These are phyloP conservation scores for Polydrusus pterygomalis DNA, from an alignment of 2,888 invertebrate species.

Conservation along the genomic window DNA sequence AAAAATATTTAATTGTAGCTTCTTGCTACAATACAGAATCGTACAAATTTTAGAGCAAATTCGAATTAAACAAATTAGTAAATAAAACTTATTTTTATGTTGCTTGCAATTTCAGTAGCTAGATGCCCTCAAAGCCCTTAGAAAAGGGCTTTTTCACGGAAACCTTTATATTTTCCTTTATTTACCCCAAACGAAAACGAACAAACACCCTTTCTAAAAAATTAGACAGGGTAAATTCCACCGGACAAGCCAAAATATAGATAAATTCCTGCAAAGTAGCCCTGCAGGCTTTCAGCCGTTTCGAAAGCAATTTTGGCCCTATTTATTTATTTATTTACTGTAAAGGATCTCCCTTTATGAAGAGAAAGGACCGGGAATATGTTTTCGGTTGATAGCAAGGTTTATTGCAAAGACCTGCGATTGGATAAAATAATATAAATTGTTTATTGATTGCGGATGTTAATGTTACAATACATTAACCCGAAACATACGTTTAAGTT, in stretches of 20 bases:
- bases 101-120: too few species aligned
- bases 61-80: too few species aligned
- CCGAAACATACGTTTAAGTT: too few species aligned
- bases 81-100: too few species aligned
- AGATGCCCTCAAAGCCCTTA: too few species aligned
- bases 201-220: slow-evolving; percentile 36
- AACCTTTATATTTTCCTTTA: slow-evolving; percentile 17
- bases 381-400: slow-evolving; percentile 28
- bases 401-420: slow-evolving; percentile 31
- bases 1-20: too few species aligned
- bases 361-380: slow-evolving; percentile 43
- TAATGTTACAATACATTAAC: background rate
- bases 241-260: slow-evolving; percentile 42
- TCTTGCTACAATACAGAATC: too few species aligned
- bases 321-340: slow-evolving; percentile 50
- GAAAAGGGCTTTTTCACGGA: background rate
- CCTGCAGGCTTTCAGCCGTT: slow-evolving; percentile 39
- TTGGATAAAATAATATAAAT: slow-evolving; percentile 21
- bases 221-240: slow-evolving; percentile 35
- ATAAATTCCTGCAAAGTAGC: slow-evolving; percentile 42
- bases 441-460: slow-evolving; percentile 6
- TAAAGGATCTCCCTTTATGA: slow-evolving; percentile 42
- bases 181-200: slow-evolving; percentile 22
- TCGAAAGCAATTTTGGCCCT: slow-evolving; percentile 46
- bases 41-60: too few species aligned